phyloP scores from a whole-genome alignment of 2,888 invertebrate species.

The Smittia sp. region DNA sequence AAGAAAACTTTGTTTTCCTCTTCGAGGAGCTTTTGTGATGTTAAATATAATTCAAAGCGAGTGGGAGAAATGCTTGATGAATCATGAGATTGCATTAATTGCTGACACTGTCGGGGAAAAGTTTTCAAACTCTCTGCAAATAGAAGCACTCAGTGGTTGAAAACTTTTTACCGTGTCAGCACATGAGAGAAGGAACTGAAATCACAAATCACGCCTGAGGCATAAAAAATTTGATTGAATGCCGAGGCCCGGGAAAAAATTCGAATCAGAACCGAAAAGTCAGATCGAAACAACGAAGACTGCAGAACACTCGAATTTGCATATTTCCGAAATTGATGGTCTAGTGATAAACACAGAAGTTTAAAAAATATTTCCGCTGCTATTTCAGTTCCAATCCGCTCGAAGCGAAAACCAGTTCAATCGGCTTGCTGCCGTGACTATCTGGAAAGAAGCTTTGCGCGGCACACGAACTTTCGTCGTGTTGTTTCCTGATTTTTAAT shows the following conservation, averaged over 20 bases:
- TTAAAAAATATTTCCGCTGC: background rate
- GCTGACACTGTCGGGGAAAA: too few relatives aligned
- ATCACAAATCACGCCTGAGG: background rate
- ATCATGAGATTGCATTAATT: too few relatives aligned
- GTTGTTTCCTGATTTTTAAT: background rate
- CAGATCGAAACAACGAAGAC: background rate
- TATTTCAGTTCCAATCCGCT: background rate
- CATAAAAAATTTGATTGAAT: background rate
- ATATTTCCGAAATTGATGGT: conserved; percentile 3
- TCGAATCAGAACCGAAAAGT: background rate
- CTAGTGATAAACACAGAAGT: conserved; percentile 5
- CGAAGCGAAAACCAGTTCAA: background rate
- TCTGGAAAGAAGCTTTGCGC: background rate
- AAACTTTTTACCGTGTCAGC: too few relatives aligned
- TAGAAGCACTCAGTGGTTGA: too few relatives aligned
- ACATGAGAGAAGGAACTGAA: too few relatives aligned
- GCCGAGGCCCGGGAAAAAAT: too few relatives aligned
- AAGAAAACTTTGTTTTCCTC: too few relatives aligned
- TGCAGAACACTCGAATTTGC: background rate
- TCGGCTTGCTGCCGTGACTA: background rate
- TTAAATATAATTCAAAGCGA: too few relatives aligned
- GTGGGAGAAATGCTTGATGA: too few relatives aligned
- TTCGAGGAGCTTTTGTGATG: too few relatives aligned
- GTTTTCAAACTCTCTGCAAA: too few relatives aligned
- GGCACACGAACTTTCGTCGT: background rate